Base-by-base conservation (phyloP, 2,113 vertebrate genomes). In the Plecturocebus donacophilus region DNA sequence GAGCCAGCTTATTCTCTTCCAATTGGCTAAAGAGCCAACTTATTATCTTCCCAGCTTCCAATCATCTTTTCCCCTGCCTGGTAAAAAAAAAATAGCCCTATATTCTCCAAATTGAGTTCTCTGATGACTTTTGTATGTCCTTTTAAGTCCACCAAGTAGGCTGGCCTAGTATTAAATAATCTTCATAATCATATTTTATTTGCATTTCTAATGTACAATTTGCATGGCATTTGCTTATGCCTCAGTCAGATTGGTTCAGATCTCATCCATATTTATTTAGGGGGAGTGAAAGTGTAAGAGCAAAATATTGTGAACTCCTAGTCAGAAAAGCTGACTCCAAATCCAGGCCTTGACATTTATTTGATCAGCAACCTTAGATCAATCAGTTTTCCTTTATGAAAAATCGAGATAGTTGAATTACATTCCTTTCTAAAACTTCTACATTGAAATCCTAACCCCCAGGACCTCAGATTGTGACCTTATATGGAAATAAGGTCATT, bases 201-300 rank as follows among this genome's bases (percentile, higher is more conserved):
- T 97, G 94, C 95, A 98, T 96, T 98, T 96, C 94, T 95, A 92
- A 95, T 92, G 68, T 90, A 87, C 32, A 92, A 75, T 97, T 97
- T 98, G 92, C 90, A 97, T 97, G 76, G 87, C 87, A 95, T 93
- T 94, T 94, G 90, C 90, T 96, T 81, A 61, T 95, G 76, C 85
- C 30, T 92, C 66, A 70, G 83, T 97, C 64, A 90, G 52, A 94
- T 90, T 90, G 93, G 42, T 87, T 97, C 90, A 91, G 52, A 84
- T 93, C 87, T 95, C 73, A 92, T 94, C 87, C 90, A 97, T 85
- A 91, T 95, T 88, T 96, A 96, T 91, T 47, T 83, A 32, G 7
- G 40, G 58, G 66, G 30, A 54, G 27, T 61, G 40, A 11, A 56
- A 82, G 16, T 66, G 11, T 87, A 77, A 90, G 38, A 79, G 75